Conservation (phyloP, 1,140 invertebrate species). For the Drosophila serrata region DNA sequence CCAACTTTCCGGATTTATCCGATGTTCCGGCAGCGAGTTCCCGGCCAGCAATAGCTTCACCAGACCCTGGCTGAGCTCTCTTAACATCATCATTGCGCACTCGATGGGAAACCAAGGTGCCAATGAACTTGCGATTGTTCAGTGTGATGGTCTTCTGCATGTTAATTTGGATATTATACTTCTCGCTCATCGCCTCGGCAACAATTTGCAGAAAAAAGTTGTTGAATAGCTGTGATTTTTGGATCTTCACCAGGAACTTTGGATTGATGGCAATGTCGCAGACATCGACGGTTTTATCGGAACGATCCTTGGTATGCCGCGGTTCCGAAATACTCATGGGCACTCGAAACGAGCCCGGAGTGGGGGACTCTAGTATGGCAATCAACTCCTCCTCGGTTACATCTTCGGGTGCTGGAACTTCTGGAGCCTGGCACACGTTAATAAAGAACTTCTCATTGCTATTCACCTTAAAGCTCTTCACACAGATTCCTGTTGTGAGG, state of each 20-base stretch:
- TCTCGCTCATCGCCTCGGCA: conserved; percentile 91
- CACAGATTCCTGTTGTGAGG: conserved; percentile 90
- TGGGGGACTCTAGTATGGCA: conserved; percentile 90
- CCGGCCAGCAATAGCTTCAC: conserved; percentile 34
- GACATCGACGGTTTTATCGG: conserved; percentile 88
- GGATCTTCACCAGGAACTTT: conserved; percentile 89
- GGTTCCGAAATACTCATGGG: conserved; percentile 95
- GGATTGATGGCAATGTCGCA: conserved; percentile 93
- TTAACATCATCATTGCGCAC: conserved; percentile 89
- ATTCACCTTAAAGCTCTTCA: conserved; percentile 91
- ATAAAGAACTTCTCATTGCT: conserved; percentile 91
- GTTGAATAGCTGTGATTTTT: conserved; percentile 89
- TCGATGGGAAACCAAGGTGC: conserved; percentile 90
- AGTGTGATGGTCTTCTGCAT: conserved; percentile 87
- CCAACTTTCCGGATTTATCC: conserved; percentile 30
- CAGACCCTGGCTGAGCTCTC: conserved; percentile 47
- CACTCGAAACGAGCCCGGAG: conserved; percentile 90
- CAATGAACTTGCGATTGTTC: conserved; percentile 89
- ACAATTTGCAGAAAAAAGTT: conserved; percentile 91
- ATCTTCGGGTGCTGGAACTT: conserved; percentile 92
- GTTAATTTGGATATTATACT: conserved; percentile 90
- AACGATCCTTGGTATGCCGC: conserved; percentile 92
- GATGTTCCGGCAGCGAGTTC: neutral
- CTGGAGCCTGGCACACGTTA: conserved; percentile 91
- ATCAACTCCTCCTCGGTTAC: conserved; percentile 91